phyloP scores from a whole-genome alignment of 2,888 invertebrate species.

The Luperina testacea region DNA sequence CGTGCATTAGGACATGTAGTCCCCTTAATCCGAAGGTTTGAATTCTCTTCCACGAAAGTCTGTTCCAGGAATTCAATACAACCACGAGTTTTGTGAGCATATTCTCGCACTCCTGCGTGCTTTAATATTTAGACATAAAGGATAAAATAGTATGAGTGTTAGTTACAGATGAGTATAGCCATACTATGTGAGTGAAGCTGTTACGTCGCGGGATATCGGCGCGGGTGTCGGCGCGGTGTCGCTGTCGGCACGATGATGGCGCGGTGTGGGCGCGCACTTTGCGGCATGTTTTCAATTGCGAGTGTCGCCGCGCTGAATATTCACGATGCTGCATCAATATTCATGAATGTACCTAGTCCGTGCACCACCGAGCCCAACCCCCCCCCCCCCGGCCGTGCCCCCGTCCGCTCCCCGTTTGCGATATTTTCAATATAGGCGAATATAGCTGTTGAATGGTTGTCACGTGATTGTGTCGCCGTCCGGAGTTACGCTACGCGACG shows the following conservation, averaged over 20 bases:
- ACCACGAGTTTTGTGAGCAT: background rate
- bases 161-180: background rate
- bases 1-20: too few species aligned
- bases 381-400: constrained; percentile 32
- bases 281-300: constrained; percentile 83
- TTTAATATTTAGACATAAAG: background rate
- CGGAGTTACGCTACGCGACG: background rate
- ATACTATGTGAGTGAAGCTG: background rate
- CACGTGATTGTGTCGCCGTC: constrained; percentile 52
- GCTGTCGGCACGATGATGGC: background rate
- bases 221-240: background rate
- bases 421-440: constrained; percentile 57
- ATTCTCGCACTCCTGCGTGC: background rate
- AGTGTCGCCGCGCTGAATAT: constrained; percentile 82
- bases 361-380: constrained; percentile 45
- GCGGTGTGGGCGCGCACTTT: constrained; percentile 66
- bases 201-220: background rate
- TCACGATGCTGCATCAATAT: constrained; percentile 83
- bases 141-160: background rate
- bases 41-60: constrained; percentile 9
- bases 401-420: constrained; percentile 27
- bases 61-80: constrained; percentile 12
- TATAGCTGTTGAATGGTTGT: constrained; percentile 49
- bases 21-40: constrained; percentile 14
- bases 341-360: constrained; percentile 76